Percentiles rank a stretch among this genome's conserved stretches.
Evolutionary conservation across 2,888 invertebrate species (phyloP).

Genomic region (Drosophila paracracens): DNA sequence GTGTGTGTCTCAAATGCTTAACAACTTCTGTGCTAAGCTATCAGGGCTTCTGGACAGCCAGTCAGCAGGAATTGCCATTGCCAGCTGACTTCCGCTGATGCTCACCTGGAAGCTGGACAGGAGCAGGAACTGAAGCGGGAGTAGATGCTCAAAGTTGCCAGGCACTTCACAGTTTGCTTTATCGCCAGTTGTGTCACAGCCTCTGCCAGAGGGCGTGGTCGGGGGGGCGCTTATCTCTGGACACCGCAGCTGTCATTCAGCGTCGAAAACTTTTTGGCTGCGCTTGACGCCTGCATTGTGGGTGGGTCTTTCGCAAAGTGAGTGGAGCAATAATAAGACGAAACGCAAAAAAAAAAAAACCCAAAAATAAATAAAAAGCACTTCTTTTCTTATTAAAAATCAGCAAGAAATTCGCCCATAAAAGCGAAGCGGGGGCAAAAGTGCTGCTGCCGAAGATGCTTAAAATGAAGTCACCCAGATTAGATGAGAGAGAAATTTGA

Average conservation of each 20-base stretch:
- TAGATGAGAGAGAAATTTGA: slow-evolving; percentile 71
- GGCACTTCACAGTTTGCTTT: slow-evolving; percentile 56
- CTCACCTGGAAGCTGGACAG: slow-evolving; percentile 51
- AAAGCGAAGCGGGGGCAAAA: slow-evolving; percentile 33
- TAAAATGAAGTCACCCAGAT: slow-evolving; percentile 75
- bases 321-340: slow-evolving; percentile 44
- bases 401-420: slow-evolving; percentile 69
- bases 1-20: slow-evolving; percentile 36
- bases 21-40: slow-evolving; percentile 62
- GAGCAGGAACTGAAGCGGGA: background rate
- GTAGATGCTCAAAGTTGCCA: slow-evolving; percentile 3
- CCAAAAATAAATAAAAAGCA: slow-evolving; percentile 80
- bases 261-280: slow-evolving; percentile 57
- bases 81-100: slow-evolving; percentile 34
- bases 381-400: slow-evolving; percentile 80
- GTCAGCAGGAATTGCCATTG: slow-evolving; percentile 35
- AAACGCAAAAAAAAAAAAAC: slow-evolving; percentile 15
- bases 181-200: slow-evolving; percentile 55
- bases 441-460: slow-evolving; percentile 45
- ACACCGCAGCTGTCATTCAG: slow-evolving; percentile 75
- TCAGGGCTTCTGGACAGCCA: slow-evolving; percentile 44
- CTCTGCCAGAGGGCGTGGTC: slow-evolving; percentile 43
- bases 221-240: slow-evolving; percentile 57
- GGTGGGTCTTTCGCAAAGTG: slow-evolving; percentile 36
- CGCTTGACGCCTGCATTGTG: slow-evolving; percentile 50